phyloP scores from a whole-genome alignment of 2,113 vertebrate species.

The Loxodonta africana region DNA sequence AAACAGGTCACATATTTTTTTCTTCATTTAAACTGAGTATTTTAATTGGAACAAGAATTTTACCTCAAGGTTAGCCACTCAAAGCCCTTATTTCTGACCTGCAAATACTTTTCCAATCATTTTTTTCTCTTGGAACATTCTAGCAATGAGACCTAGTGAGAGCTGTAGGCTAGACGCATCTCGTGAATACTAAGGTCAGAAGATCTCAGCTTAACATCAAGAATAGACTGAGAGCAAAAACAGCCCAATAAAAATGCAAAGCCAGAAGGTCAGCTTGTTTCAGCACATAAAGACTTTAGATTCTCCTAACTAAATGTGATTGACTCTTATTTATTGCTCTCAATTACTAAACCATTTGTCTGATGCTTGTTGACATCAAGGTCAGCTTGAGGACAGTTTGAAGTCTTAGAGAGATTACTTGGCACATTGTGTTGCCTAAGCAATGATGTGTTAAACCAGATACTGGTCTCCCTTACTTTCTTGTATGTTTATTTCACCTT shows the following conservation, averaged over 20 bases:
- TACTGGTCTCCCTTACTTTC: background rate
- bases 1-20: background rate
- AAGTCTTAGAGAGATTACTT: conserved; percentile 26
- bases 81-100: conserved; percentile 57
- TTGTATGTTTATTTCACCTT: background rate
- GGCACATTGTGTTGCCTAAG: background rate
- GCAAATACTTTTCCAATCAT: conserved; percentile 3
- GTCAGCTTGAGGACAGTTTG: conserved; percentile 47
- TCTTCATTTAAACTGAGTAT: conserved; percentile 35
- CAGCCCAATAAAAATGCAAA: conserved; percentile 67
- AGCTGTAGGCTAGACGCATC: background rate
- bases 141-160: background rate
- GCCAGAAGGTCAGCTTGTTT: conserved; percentile 46
- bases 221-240: background rate
- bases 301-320: conserved; percentile 59
- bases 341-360: conserved; percentile 69
- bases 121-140: background rate
- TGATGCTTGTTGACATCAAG: conserved; percentile 64
- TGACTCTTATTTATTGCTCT: conserved; percentile 69
- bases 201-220: background rate
- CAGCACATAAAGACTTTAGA: conserved; percentile 15
- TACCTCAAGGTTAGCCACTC: background rate
- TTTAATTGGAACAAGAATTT: conserved; percentile 58
- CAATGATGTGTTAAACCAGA: background rate
- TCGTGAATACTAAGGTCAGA: conserved; percentile 9